Evolutionary conservation across 2,888 invertebrate species (phyloP), one percentile per base, ranked within the genome.

Genomic region (Linyphia triangularis): DNA sequence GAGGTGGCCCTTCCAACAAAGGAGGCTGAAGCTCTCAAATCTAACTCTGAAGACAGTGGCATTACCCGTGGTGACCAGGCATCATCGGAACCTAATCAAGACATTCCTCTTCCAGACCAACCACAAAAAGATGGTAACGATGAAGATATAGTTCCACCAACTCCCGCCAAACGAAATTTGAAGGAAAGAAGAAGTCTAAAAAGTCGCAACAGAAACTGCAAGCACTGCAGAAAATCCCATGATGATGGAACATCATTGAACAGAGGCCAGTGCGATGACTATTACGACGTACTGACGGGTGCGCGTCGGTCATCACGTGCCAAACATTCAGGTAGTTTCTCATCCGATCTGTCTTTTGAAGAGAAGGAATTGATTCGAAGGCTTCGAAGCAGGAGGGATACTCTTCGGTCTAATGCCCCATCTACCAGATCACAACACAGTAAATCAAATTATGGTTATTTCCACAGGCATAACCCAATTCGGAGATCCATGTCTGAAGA

Each of bases 21-120:
- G 24, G 69, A 85, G 43, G 24, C 19, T 5, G 77, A 79, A 19
- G 19, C 16, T 22, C 5, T 24, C 13, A 88, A 88, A 43, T 77
- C 77, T 19, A 70, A 70, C 13, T 73, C 83, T n/a, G 89, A 89
- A 78, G 89, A 83, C 59, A 86, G 83, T 40, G 89, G 89, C n/a
- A 78, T 89, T 5, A 89, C 89, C 3, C 57, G 89, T 4, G 89
- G 89, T 1, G 89, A 89, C 59, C 89, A 89, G 61, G 72, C 77
- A 51, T 83, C 86, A 0, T 83, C 83, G 2, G 89, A 89, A 33
- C 22, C 40, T 16, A 57, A 79, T 19, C 40, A 37, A n/a, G 79
- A 79, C 6, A 22, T n/a, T 57, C 59, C 77, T 22, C 6, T 13
- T 43, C 59, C 77, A 13, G 30, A 13, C 24, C 24, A 51, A 13